Evolutionary conservation across 2,113 vertebrate genomes (phyloP).

Genomic region (Pampusana beccarii): DNA sequence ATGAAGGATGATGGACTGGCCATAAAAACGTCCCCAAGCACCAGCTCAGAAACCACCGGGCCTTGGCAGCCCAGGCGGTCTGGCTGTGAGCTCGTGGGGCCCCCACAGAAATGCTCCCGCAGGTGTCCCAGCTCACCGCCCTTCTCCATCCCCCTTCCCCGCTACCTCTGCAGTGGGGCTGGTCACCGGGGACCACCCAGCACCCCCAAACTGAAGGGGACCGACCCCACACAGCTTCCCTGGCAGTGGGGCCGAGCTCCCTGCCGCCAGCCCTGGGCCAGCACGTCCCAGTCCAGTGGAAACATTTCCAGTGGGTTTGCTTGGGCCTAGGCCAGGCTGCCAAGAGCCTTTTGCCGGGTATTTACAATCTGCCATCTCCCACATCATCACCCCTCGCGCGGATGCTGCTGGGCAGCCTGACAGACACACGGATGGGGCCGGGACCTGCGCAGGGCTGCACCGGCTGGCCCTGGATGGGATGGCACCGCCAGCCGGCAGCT

Average conservation of each 20-base stretch:
- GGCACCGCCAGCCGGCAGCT: fast-evolving
- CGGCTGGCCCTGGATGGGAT: fast-evolving
- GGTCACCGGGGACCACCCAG: not conserved
- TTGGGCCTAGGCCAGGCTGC: not conserved
- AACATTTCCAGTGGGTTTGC: not conserved
- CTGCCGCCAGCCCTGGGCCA: fast-evolving
- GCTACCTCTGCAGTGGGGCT: not conserved
- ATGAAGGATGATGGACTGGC: not conserved
- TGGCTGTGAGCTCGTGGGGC: not conserved
- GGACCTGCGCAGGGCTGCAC: not conserved
- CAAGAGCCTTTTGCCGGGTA: not conserved
- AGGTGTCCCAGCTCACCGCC: fast-evolving
- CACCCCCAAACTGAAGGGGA: not conserved
- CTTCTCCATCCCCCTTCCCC: too few species aligned
- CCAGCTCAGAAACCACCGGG: not conserved
- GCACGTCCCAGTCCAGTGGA: not conserved
- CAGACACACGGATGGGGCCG: fast-evolving
- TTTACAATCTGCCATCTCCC: conserved; percentile 1
- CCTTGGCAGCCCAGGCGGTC: fast-evolving
- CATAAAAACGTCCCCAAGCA: not conserved
- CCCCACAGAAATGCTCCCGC: not conserved
- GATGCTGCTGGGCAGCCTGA: not conserved
- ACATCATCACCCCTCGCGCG: not conserved
- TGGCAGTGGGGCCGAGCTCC: not conserved
- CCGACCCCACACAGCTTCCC: not conserved